Evolutionary conservation across 2,113 vertebrate species (phyloP).

Genomic region (Brienomyrus longianalis): DNA sequence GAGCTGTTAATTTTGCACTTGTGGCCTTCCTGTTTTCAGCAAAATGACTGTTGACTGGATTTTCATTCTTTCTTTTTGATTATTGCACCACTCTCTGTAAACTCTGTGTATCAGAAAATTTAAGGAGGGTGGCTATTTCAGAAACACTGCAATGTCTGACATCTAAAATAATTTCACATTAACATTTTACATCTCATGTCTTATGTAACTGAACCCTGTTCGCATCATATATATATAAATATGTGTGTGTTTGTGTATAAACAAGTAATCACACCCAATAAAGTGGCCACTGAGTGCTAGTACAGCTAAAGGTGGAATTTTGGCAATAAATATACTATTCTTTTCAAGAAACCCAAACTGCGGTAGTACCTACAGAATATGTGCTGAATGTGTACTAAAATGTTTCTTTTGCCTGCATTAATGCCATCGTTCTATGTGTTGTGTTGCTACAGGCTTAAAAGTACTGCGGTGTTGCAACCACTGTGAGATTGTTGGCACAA

Average conservation of each 20-base stretch:
- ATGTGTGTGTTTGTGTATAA: neutral
- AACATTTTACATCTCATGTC: neutral
- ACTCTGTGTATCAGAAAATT: neutral
- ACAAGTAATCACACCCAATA: neutral
- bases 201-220: neutral
- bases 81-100: neutral
- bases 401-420: neutral
- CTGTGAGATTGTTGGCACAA: conserved; percentile 51
- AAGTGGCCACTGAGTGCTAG: neutral
- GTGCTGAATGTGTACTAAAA: neutral
- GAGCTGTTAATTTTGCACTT: neutral
- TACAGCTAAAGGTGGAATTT: neutral
- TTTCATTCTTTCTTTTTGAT: neutral
- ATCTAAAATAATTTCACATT: neutral
- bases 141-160: neutral
- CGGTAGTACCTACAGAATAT: neutral
- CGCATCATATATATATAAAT: neutral
- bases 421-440: neutral
- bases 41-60: neutral
- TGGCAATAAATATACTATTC: neutral
- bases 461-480: conserved; percentile 50
- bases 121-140: neutral
- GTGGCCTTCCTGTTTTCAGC: neutral
- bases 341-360: neutral
- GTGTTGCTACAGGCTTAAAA: conserved; percentile 38